Conservation (phyloP, 2,797 vertebrate species). For the Micropoecilia bifurca region DNA sequence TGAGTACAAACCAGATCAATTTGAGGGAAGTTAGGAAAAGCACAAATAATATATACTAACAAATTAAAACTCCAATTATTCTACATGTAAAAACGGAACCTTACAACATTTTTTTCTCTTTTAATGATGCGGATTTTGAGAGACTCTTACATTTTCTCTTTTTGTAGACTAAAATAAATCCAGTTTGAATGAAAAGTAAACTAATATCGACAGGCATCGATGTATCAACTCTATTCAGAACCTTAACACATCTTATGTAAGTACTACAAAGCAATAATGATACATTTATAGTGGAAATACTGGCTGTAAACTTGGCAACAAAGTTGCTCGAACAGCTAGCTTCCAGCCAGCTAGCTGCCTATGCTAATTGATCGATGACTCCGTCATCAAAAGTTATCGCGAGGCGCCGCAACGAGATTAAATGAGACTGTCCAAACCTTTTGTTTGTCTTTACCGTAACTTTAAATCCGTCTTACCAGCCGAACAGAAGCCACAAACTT, state of each 20-base stretch:
- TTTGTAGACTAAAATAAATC: not conserved
- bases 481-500: conserved; percentile 42
- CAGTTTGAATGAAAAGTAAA: not conserved
- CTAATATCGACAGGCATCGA: not conserved
- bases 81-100: not conserved
- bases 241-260: not conserved
- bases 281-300: not conserved
- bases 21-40: no score
- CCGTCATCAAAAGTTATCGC: conserved; percentile 19
- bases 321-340: conserved; percentile 12
- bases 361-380: conserved; percentile 43
- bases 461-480: conserved; percentile 58
- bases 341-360: conserved; percentile 12
- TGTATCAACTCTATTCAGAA: not conserved
- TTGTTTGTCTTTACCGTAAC: rapidly evolving
- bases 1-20: no score
- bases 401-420: not conserved
- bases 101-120: not conserved
- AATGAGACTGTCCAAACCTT: rapidly evolving
- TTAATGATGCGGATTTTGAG: not conserved
- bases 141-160: not conserved
- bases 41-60: not conserved
- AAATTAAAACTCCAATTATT: not conserved
- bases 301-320: not conserved
- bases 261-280: not conserved